Percentiles rank a stretch among this genome's conserved stretches.
Conservation (phyloP, 2,888 invertebrate species). For the Trichopoda pennipes region DNA sequence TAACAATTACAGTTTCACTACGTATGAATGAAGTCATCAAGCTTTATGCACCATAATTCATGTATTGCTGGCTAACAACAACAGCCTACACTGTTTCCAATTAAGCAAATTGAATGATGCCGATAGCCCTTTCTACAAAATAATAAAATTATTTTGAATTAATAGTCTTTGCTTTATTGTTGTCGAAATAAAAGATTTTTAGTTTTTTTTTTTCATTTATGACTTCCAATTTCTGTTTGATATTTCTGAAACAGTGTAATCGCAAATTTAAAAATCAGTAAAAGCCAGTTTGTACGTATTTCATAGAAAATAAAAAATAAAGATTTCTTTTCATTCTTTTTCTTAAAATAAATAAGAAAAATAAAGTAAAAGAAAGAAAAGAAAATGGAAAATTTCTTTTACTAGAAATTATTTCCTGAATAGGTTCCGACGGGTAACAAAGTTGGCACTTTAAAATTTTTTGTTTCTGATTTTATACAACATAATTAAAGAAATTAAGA, state of each 20-base stretch:
- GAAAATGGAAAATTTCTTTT: conserved; percentile 21
- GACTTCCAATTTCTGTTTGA: neutral
- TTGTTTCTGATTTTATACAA: conserved; percentile 36
- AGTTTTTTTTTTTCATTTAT: too few species aligned
- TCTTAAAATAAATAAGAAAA: conserved; percentile 16
- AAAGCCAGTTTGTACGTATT: conserved; percentile 20
- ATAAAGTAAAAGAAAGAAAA: conserved; percentile 5
- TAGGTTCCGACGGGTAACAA: conserved; percentile 58
- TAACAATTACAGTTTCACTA: conserved; percentile 15
- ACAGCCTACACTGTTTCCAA: conserved; percentile 45
- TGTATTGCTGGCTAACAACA: conserved; percentile 20
- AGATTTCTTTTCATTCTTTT: conserved; percentile 27
- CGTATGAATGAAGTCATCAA: conserved; percentile 11
- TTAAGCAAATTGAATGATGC: neutral
- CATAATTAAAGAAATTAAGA: conserved; percentile 59
- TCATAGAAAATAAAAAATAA: conserved; percentile 16
- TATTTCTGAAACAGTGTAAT: conserved; percentile 29
- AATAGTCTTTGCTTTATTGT: too few species aligned
- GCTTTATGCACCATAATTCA: conserved; percentile 41
- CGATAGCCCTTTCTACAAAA: too few species aligned
- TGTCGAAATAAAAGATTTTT: too few species aligned
- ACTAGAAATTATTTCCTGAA: conserved; percentile 59
- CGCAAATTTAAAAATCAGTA: neutral
- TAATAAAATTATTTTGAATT: too few species aligned
- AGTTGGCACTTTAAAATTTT: conserved; percentile 59